Evolutionary conservation across 2,113 vertebrate species (phyloP).

Genomic region (Jacana jacana): DNA sequence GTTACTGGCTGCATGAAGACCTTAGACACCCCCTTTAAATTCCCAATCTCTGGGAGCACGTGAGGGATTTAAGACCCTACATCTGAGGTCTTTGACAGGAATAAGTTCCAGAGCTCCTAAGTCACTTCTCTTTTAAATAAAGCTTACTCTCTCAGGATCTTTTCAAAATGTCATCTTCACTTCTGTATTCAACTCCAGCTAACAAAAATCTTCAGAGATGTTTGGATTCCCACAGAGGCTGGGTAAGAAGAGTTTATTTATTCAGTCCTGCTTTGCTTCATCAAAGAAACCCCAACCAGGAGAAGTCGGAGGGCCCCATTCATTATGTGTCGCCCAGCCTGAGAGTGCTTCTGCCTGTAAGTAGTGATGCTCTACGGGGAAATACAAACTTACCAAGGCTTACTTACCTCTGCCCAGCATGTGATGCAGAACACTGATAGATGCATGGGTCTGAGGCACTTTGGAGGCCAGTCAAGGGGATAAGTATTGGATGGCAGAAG

Average conservation of each 20-base stretch:
- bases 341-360: not conserved
- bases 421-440: not conserved
- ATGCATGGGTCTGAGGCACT: rapidly evolving
- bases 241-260: not conserved
- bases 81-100: not conserved
- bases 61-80: not conserved
- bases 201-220: not conserved
- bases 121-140: not conserved
- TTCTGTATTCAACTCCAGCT: not conserved
- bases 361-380: not conserved
- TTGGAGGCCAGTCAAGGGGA: not conserved
- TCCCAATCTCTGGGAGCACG: not conserved
- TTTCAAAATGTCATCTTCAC: not conserved
- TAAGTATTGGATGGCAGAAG: not conserved
- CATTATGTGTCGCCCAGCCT: not conserved
- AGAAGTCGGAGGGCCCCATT: not conserved
- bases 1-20: not conserved
- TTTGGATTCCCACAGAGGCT: not conserved
- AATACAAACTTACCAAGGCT: not conserved
- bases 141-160: not conserved
- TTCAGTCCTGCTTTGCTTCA: not conserved
- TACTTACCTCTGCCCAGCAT: not conserved
- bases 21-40: not conserved
- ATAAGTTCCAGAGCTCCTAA: not conserved
- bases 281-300: not conserved